Evolutionary conservation across 2,113 vertebrate genomes (phyloP).

Genomic region (Solea senegalensis): DNA sequence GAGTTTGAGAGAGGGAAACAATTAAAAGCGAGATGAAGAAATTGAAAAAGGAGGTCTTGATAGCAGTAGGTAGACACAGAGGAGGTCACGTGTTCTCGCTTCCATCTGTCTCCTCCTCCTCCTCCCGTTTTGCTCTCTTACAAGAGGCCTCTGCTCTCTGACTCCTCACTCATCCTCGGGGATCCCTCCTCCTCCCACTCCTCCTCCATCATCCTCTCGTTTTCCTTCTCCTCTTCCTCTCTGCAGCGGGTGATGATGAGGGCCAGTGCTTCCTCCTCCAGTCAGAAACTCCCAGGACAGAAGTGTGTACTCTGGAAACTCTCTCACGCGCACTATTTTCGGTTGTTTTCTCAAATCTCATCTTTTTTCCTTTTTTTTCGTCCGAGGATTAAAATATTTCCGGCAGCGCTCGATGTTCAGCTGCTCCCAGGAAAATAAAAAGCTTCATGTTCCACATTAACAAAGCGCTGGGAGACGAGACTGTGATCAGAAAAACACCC

Average conservation of each 20-base stretch:
- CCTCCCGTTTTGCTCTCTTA: constrained; percentile 11
- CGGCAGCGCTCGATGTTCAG: neutral
- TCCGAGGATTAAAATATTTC: constrained; percentile 19
- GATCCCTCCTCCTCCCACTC: constrained; percentile 11
- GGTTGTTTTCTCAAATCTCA: constrained; percentile 17
- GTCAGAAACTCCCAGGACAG: constrained; percentile 54
- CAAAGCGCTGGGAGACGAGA: neutral
- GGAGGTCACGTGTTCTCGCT: constrained; percentile 32
- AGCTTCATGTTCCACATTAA: constrained; percentile 7
- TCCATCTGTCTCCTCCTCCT: constrained; percentile 44
- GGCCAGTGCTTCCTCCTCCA: constrained; percentile 40
- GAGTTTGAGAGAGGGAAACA: neutral
- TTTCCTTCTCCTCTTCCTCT: neutral
- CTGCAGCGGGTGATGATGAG: constrained; percentile 58
- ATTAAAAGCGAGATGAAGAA: neutral
- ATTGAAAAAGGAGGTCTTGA: neutral
- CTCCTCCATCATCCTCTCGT: constrained; percentile 3
- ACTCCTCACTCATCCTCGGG: constrained; percentile 31
- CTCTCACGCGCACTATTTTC: constrained; percentile 36
- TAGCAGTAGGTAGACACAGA: neutral
- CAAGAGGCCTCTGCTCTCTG: constrained; percentile 34
- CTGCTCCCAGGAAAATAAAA: constrained; percentile 11
- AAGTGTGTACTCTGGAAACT: constrained; percentile 30
- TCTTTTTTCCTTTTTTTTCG: constrained; percentile 15
- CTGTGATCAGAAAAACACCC: neutral